Percentiles rank a stretch among this genome's conserved stretches.
Conservation (phyloP, 2,888 invertebrate species). For the Lasioglossum leucozonium region DNA sequence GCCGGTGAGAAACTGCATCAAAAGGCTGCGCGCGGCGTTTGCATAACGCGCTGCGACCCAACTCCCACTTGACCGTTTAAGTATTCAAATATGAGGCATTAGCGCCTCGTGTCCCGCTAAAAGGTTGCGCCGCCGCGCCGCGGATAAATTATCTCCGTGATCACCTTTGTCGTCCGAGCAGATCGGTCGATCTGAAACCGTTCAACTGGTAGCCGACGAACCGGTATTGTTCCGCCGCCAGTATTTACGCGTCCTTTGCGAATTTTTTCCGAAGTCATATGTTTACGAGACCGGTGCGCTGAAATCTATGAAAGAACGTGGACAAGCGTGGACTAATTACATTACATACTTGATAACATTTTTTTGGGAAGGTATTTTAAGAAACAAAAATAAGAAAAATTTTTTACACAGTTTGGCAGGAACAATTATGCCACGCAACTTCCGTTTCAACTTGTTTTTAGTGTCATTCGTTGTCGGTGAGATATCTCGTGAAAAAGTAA, state of each 20-base stretch:
- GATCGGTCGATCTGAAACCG: not conserved
- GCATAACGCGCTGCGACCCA: constrained; percentile 25
- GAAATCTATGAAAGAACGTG: not conserved
- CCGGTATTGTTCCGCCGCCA: not conserved
- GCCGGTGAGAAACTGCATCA: constrained; percentile 42
- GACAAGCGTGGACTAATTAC: too few species aligned
- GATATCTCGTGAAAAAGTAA: too few species aligned
- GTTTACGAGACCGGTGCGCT: not conserved
- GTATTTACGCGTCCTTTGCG: not conserved
- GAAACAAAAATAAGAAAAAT: too few species aligned
- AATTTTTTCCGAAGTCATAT: not conserved
- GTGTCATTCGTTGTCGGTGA: too few species aligned
- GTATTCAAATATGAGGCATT: constrained; percentile 27
- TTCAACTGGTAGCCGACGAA: not conserved
- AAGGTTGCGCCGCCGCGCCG: not conserved
- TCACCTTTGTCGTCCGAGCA: constrained; percentile 16
- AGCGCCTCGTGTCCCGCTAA: constrained; percentile 21
- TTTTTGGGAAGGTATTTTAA: too few species aligned
- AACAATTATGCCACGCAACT: too few species aligned
- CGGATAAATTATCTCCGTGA: constrained; percentile 24
- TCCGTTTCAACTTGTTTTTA: too few species aligned
- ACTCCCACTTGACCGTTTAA: constrained; percentile 31
- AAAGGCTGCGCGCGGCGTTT: constrained; percentile 27
- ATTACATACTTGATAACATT: too few species aligned
- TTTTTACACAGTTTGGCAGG: too few species aligned